Percentiles rank a stretch among this genome's conserved stretches.
phyloP scores from a whole-genome alignment of 2,113 vertebrate species.

The Neogale vison region DNA sequence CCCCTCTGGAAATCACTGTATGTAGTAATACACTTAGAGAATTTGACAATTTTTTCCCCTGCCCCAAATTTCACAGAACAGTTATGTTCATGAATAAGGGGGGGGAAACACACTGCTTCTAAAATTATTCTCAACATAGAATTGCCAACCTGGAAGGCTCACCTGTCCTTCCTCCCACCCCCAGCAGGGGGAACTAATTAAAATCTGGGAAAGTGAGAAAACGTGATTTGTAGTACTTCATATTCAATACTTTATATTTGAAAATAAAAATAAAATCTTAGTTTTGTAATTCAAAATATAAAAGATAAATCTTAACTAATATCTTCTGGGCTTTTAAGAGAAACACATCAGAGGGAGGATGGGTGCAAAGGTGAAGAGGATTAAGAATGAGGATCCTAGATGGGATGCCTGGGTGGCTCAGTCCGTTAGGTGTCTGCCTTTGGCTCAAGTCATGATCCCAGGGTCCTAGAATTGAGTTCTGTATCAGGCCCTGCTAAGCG shows the following conservation, averaged over 20 bases:
- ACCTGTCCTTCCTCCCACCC: not conserved
- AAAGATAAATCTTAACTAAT: not conserved
- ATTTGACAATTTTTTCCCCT: not conserved
- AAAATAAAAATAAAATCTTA: constrained; percentile 18
- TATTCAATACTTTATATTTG: not conserved
- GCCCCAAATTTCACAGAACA: not conserved
- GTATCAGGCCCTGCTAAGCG: no score
- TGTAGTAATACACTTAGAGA: not conserved
- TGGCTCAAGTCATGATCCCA: no score
- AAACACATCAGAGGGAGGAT: not conserved
- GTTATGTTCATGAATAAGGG: not conserved
- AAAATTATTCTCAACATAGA: not conserved
- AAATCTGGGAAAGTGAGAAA: not conserved
- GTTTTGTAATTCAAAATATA: constrained; percentile 21
- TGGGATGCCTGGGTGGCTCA: no score
- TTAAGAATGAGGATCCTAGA: not conserved
- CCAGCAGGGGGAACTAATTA: not conserved
- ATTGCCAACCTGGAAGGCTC: not conserved
- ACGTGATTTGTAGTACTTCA: not conserved
- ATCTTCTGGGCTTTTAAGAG: not conserved
- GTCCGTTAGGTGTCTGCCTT: no score
- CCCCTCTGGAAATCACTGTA: not conserved
- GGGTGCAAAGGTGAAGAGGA: not conserved
- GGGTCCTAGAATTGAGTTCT: no score
- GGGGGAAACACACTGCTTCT: not conserved